Percentiles rank a stretch among this genome's conserved stretches.
phyloP scores from a whole-genome alignment of 2,888 invertebrate genomes.

The Acanthopleura granulata region DNA sequence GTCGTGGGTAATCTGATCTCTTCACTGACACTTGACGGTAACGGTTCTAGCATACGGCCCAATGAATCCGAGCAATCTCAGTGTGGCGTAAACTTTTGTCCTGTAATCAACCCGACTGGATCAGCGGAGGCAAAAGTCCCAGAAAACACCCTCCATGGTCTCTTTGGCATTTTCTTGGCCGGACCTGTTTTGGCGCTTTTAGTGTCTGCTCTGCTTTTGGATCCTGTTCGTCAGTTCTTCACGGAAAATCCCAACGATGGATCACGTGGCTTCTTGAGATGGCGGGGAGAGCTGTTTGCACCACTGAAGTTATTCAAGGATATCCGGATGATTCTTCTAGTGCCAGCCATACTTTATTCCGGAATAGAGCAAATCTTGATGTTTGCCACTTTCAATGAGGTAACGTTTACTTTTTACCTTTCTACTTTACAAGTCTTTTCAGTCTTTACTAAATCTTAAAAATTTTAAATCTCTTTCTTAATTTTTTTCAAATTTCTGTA shows the following conservation, averaged over 20 bases:
- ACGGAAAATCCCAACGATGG: neutral
- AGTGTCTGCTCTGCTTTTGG: neutral
- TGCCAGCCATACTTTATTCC: neutral
- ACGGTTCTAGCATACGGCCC: neutral
- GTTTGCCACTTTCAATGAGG: neutral
- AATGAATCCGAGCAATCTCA: neutral
- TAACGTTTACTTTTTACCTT: neutral
- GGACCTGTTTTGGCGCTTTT: neutral
- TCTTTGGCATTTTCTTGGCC: neutral
- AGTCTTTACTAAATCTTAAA: no score
- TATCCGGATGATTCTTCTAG: neutral
- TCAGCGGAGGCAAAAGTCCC: neutral
- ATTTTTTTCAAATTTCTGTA: no score
- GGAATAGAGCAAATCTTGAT: constrained; percentile 8
- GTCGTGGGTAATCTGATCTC: neutral
- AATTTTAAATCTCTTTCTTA: no score
- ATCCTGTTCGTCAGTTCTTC: neutral
- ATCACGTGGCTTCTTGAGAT: neutral
- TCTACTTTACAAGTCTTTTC: no score
- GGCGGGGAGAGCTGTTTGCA: neutral
- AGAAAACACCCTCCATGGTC: neutral
- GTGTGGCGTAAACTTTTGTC: constrained; percentile 10
- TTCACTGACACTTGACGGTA: neutral
- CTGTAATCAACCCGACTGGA: neutral
- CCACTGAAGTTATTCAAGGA: neutral